Evolutionary conservation across 2,888 invertebrate species (phyloP), one percentile per base, ranked within the genome.

Genomic region (Eremobia ochroleuca): DNA sequence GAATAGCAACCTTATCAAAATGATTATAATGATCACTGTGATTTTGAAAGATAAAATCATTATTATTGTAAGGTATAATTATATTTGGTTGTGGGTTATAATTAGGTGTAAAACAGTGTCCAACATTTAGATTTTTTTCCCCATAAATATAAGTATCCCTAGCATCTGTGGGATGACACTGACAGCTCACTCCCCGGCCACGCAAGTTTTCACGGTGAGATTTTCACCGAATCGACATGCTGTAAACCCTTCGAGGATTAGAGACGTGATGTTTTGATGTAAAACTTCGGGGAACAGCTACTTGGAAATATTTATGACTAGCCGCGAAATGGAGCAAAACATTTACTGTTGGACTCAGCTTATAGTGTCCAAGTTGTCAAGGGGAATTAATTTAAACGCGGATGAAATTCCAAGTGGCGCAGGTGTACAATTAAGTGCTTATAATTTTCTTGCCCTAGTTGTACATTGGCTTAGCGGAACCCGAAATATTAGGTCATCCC

Each of bases 281-380:
- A 31, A 46, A 15, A n/a, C 18, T 9, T 13, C 11, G n/a, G 21
- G 21, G 6, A 13, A 43, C 2, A 25, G 11, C 28, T 37, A 21
- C 6, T 37, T 28, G 28, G 13, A 6, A 55, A 61, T 31, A 73
- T 40, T 69, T 46, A 37, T 37, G 25, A 37, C 64, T 55, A 18
- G 31, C 21, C 8, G 55, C 37, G 5, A 43, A 59, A 71, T 52
- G 15, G 31, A 11, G n/a, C 46, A 25, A 43, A 70, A 61, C 62
- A 61, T 52, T 71, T 49, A 59, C 49, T 59, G 59, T 72, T n/a
- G 52, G 28, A 71, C 67, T 46, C 64, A 18, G 87, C 71, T 83
- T 87, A 83, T 13, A 69, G 40, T 79, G 85, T 87, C 85, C 65
- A 84, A 87, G 65, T 83, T 83, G 85, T 79, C 85, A 87, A 52